These are phyloP conservation scores for Chionodraco myersi DNA, from an alignment of 2,113 vertebrate genomes.

Conservation along the genomic window DNA sequence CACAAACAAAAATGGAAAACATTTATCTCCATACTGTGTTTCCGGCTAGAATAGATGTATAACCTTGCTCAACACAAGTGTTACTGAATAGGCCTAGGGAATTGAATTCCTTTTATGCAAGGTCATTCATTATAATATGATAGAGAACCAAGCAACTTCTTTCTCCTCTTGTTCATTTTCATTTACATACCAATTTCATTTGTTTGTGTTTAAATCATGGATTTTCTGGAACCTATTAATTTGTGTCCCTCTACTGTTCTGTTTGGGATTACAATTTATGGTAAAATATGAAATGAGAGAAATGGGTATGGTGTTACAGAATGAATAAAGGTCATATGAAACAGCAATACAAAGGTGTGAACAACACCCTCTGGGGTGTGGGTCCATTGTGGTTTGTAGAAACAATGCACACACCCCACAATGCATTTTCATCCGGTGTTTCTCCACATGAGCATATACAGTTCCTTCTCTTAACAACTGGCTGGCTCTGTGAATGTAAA, in stretches of 20 bases:
- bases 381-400: constrained; percentile 22
- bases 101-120: constrained; percentile 43
- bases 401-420: constrained; percentile 42
- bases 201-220: constrained; percentile 1
- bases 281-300: constrained; percentile 2
- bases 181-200: constrained; percentile 17
- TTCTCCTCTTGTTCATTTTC: constrained; percentile 29
- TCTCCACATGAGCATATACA: constrained; percentile 16
- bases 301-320: not conserved
- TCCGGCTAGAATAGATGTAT: constrained; percentile 13
- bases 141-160: not conserved
- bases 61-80: constrained; percentile 26
- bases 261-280: constrained; percentile 10
- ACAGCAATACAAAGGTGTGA: not conserved
- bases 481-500: constrained; percentile 34
- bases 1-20: not conserved
- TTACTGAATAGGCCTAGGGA: not conserved
- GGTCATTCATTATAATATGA: constrained; percentile 38
- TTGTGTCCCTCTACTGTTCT: not conserved
- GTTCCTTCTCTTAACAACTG: constrained; percentile 47
- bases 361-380: constrained; percentile 21
- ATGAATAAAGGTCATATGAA: not conserved
- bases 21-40: constrained; percentile 23
- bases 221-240: constrained; percentile 18
- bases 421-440: constrained; percentile 35